Evolutionary conservation across 2,113 vertebrate species (phyloP), one percentile per base, ranked within the genome.

Genomic region (Pollachius pollachius): DNA sequence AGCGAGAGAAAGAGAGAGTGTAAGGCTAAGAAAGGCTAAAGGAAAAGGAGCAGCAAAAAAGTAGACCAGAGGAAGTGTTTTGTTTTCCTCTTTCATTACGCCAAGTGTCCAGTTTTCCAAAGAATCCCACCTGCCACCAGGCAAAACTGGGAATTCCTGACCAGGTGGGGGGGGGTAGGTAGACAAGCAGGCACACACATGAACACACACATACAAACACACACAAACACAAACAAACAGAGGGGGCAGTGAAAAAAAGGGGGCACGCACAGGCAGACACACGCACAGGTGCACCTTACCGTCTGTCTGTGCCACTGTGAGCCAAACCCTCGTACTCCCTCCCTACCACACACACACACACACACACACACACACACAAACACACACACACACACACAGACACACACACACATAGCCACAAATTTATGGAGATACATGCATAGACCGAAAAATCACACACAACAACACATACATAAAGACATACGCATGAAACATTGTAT

Each of bases 91-190:
- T 56, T 16, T 78, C 81, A 66, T 69, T 76, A 64, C 11, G 19
- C 62, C 84, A 62, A 75, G 72, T 70, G 71, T 82, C 66, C 67
- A 27, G 72, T 82, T 83, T 85, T 76, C 63, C 73, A 67, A 87
- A 82, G 65, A 62, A 82, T 77, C 70, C 81, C 83, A 86, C 83
- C 83, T 86, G 84, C 82, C 64, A 80, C 69, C 77, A 68, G 77
- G 71, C 83, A 82, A 76, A 76, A 78, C 72, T 72, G 83, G 81
- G 86, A 85, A 84, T 88, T 85, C 76, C 80, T 73, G 59, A 74
- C 81, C 78, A 85, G 83, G 82, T 27, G 27, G 81, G 81, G 81
- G 81, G 78, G 76, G 69, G 80, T 62, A 72, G 76, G 64, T 75
- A 87, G 82, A 88, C 83, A 86, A 77, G 60, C 41, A 58, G 23